phyloP scores from a whole-genome alignment of 1,140 invertebrate genomes.

The Plodia interpunctella region DNA sequence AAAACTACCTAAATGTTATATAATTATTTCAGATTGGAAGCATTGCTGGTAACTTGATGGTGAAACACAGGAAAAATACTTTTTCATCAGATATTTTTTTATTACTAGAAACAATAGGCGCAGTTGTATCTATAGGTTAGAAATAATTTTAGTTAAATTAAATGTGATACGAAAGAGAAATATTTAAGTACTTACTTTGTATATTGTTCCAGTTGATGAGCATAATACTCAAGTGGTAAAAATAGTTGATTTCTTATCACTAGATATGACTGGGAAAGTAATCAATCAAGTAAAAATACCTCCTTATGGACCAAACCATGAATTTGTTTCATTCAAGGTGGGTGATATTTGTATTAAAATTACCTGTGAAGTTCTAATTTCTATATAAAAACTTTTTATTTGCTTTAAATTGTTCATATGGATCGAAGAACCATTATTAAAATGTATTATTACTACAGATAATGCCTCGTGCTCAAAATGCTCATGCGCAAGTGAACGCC shows the following conservation, averaged over 20 bases:
- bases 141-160: not conserved
- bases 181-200: not conserved
- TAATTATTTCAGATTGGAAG: conserved; percentile 78
- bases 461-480: conserved; percentile 83
- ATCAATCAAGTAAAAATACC: conserved; percentile 79
- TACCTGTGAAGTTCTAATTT: not conserved
- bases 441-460: conserved; percentile 62
- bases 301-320: conserved; percentile 60
- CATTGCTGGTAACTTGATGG: conserved; percentile 86
- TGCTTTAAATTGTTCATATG: too few relatives aligned
- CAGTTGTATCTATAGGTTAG: conserved; percentile 38
- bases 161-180: not conserved
- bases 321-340: conserved; percentile 80
- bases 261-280: conserved; percentile 82
- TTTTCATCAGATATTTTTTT: conserved; percentile 88
- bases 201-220: conserved; percentile 25
- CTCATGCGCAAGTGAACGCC: conserved; percentile 84
- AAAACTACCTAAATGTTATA: too few relatives aligned
- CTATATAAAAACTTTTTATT: not conserved
- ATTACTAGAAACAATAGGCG: conserved; percentile 81
- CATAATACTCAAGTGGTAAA: conserved; percentile 38
- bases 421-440: too few relatives aligned
- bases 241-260: conserved; percentile 77
- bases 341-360: not conserved
- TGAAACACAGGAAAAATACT: conserved; percentile 82